These are phyloP conservation scores for Exocentrus adspersus DNA, from an alignment of 2,888 invertebrate species.

Conservation along the genomic window DNA sequence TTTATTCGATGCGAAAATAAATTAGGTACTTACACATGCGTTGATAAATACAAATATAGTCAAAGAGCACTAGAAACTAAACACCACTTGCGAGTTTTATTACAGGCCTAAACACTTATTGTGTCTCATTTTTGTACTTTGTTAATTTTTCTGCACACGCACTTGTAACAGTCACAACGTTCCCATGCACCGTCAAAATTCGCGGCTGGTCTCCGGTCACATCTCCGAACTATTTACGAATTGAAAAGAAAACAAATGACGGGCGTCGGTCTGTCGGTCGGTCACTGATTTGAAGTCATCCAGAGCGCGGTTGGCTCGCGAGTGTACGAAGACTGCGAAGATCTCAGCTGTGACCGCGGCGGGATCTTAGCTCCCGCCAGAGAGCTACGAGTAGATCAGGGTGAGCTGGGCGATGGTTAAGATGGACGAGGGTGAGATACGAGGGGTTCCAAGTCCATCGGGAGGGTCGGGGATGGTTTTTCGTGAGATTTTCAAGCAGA, in stretches of 20 bases:
- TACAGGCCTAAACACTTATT: too few species aligned
- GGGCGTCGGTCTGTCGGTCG: conserved; percentile 33
- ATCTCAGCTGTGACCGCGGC: conserved; percentile 49
- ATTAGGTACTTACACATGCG: background rate
- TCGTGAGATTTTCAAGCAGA: too few species aligned
- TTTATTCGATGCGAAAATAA: too few species aligned
- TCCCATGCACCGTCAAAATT: background rate
- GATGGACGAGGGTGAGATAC: conserved; percentile 32
- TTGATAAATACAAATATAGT: background rate
- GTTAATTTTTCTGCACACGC: background rate
- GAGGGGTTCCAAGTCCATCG: background rate
- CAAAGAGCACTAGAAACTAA: background rate
- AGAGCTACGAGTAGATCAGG: conserved; percentile 4
- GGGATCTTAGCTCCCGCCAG: conserved; percentile 40
- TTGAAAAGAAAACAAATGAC: conserved; percentile 32
- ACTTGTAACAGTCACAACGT: background rate
- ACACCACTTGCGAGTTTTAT: background rate
- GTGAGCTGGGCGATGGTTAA: conserved; percentile 34
- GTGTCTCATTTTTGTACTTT: too few species aligned
- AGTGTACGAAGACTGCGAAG: conserved; percentile 49
- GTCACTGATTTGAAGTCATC: conserved; percentile 48
- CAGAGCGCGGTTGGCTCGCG: conserved; percentile 54
- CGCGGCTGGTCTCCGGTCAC: background rate
- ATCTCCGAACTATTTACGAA: conserved; percentile 13
- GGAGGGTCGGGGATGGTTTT: background rate